Evolutionary conservation across 2,797 vertebrate species (phyloP), one percentile per base, ranked within the genome.

Genomic region (Sebastes itinus): DNA sequence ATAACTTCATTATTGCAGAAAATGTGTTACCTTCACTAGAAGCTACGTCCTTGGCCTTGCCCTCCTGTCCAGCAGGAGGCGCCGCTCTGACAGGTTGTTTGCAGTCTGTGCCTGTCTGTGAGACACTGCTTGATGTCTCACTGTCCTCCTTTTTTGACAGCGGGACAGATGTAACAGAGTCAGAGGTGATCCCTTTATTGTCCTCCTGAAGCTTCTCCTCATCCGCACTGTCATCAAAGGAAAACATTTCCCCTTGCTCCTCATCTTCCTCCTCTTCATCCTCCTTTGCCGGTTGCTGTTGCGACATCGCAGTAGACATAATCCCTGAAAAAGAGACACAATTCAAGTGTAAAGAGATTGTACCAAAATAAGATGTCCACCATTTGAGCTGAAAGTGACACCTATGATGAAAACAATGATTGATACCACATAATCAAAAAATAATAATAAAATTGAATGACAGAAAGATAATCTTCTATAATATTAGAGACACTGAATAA

Each of bases 231-330:
- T 95, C 93, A 1, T 93, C 92, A 83, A 93, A 95, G 20, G 77
- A 78, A 87, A 93, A 92, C 75, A 67, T 87, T 75, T 95, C 92
- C 28, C 92, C 91, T 52, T 94, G 89, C 76, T 95, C 95, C 63
- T 95, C 94, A 2, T 95, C 93, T 2, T 92, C 93, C 16, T 94
- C 91, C 77, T 94, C 90, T 49, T 92, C 89, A 1, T 91, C 91
- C 55, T 91, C 88, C 78, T 90, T 91, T 3, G 84, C 72, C 5
- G 65, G 89, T 28, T 89, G 91, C 74, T 87, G 55, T 42, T 59
- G 93, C 66, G 88, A 79, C 60, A 72, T 78, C 77, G 65, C 61
- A 49, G 87, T 86, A 22, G 95, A 95, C 96, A 96, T 96, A 30
- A 69, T 91, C 64, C 58, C 93, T 94, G 80, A 72, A 81, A 87